Conservation (phyloP, 2,113 vertebrate species). For the Pimephales promelas region DNA sequence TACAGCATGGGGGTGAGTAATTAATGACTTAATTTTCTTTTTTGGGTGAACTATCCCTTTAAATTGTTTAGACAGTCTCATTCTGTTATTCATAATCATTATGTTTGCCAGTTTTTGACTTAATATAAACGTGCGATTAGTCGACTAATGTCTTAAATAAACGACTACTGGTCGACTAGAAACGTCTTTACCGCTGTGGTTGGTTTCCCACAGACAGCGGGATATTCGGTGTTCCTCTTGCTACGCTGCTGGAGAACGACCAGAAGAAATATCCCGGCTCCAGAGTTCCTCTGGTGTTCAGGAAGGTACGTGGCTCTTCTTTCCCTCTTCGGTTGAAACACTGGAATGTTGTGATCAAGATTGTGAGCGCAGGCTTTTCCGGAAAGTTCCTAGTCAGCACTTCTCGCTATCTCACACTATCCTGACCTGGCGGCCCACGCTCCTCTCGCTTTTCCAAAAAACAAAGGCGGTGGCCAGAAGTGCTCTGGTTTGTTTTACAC, state of each 20-base stretch:
- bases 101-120: too few relatives aligned
- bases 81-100: too few relatives aligned
- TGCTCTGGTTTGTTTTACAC: conserved; percentile 13
- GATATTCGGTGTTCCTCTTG: conserved; percentile 89
- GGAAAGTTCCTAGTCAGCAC: conserved; percentile 46
- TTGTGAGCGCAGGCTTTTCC: not conserved
- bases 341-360: not conserved
- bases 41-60: too few relatives aligned
- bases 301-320: conserved; percentile 78
- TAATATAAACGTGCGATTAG: too few relatives aligned
- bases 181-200: not conserved
- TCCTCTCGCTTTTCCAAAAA: conserved; percentile 27
- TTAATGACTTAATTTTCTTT: too few relatives aligned
- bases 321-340: conserved; percentile 11
- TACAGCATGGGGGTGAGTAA: too few relatives aligned
- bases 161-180: too few relatives aligned
- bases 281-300: conserved; percentile 90
- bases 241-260: conserved; percentile 85
- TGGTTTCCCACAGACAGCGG: conserved; percentile 78
- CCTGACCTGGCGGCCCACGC: conserved; percentile 28
- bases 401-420: conserved; percentile 36
- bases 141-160: too few relatives aligned
- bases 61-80: too few relatives aligned
- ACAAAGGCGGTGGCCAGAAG: conserved; percentile 15
- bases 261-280: conserved; percentile 85